These are phyloP conservation scores for Stichodactyla helianthus DNA, from an alignment of 64 coral and sea anemone genomes.

Conservation along the genomic window DNA sequence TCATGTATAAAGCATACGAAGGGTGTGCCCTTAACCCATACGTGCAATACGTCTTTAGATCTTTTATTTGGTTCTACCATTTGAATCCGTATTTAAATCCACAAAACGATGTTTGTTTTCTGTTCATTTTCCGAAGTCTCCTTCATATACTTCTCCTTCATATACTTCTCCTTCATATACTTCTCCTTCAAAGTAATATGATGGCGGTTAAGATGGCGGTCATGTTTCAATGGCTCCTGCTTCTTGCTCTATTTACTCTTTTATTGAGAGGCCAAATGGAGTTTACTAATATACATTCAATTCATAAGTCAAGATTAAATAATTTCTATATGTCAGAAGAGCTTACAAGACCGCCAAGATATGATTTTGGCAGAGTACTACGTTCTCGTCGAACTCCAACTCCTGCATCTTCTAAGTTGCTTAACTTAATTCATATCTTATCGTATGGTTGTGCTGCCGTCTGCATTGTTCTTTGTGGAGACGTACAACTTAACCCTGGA, in stretches of 20 bases:
- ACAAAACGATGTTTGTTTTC: no score
- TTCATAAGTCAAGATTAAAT: slow-evolving; percentile 31
- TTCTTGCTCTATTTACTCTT: no score
- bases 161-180: no score
- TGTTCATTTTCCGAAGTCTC: no score
- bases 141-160: no score
- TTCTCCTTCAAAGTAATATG: no score
- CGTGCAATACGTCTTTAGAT: no score
- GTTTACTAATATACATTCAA: slow-evolving; percentile 34
- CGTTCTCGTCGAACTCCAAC: slow-evolving; percentile 26
- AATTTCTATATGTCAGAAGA: slow-evolving; percentile 39
- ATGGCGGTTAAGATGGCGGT: background rate
- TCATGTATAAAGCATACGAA: no score
- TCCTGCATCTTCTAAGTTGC: slow-evolving; percentile 27
- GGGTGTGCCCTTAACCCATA: no score
- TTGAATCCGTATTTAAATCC: no score
- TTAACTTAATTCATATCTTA: slow-evolving; percentile 28
- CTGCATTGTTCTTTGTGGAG: slow-evolving; percentile 35
- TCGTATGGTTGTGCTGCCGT: slow-evolving; percentile 22
- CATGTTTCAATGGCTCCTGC: no score
- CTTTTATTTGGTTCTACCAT: no score
- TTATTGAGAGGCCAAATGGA: slow-evolving; percentile 33
- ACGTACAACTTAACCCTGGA: slow-evolving; percentile 33
- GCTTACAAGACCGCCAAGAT: slow-evolving; percentile 30
- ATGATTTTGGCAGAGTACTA: slow-evolving; percentile 29